These are phyloP conservation scores for Halcyon senegalensis DNA, from an alignment of 2,113 vertebrate species.

Conservation along the genomic window DNA sequence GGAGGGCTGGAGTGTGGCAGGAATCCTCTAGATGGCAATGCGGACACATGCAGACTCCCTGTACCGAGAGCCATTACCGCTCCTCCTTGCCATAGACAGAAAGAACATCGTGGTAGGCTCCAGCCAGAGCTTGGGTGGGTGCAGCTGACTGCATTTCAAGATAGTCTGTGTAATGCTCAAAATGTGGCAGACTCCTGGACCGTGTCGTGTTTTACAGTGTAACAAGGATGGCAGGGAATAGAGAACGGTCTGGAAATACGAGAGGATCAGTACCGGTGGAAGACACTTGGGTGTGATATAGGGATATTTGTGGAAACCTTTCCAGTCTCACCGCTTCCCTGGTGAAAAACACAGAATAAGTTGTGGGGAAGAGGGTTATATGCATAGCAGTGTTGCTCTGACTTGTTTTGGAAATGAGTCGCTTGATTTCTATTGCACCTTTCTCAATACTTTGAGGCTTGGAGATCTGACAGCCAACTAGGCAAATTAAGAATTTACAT, in stretches of 20 bases:
- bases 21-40: conserved; percentile 63
- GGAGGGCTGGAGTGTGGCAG: neutral
- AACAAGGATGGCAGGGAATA: neutral
- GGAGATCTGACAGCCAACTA: neutral
- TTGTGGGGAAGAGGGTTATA: neutral
- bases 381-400: neutral
- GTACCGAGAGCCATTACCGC: neutral
- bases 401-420: neutral
- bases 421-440: neutral
- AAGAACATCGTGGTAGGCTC: neutral
- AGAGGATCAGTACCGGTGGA: neutral
- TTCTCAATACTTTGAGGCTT: neutral
- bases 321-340: neutral
- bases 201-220: neutral
- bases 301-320: neutral
- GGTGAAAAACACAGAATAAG: neutral
- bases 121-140: conserved; percentile 2
- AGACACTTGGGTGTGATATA: neutral
- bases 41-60: neutral
- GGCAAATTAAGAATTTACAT: neutral
- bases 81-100: neutral
- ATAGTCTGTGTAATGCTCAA: neutral
- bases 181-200: neutral
- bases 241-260: neutral
- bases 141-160: conserved; percentile 12